Evolutionary conservation across 2,113 vertebrate species (phyloP).

Genomic region (Porphyrio hochstetteri): DNA sequence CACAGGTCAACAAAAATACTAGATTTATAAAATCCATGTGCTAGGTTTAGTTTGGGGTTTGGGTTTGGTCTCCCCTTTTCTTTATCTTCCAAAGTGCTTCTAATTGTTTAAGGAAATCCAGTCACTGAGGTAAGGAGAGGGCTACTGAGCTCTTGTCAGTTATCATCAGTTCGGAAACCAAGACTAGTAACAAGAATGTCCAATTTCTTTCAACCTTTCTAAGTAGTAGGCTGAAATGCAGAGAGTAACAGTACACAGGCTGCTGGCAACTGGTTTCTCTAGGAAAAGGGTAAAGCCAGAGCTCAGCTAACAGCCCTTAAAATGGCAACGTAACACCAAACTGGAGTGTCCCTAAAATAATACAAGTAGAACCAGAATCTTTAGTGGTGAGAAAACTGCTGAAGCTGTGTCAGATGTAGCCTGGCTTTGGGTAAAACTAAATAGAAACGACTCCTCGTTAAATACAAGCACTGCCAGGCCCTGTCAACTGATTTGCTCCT

Average conservation of each 20-base stretch:
- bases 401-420: neutral
- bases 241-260: neutral
- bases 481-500: neutral
- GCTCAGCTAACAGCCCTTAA: neutral
- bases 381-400: neutral
- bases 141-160: neutral
- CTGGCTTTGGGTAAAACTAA: neutral
- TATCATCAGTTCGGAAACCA: neutral
- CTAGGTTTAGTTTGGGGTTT: neutral
- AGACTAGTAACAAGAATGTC: neutral
- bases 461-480: neutral
- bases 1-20: neutral
- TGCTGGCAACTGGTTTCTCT: neutral
- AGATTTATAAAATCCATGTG: neutral
- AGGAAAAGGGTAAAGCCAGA: neutral
- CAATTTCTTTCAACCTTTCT: neutral
- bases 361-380: neutral
- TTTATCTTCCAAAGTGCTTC: neutral
- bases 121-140: neutral
- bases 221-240: neutral
- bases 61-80: neutral
- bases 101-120: neutral
- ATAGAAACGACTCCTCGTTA: neutral
- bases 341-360: neutral
- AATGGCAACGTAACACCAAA: neutral